phyloP scores from a whole-genome alignment of 2,888 invertebrate species.

The Allacma fusca region DNA sequence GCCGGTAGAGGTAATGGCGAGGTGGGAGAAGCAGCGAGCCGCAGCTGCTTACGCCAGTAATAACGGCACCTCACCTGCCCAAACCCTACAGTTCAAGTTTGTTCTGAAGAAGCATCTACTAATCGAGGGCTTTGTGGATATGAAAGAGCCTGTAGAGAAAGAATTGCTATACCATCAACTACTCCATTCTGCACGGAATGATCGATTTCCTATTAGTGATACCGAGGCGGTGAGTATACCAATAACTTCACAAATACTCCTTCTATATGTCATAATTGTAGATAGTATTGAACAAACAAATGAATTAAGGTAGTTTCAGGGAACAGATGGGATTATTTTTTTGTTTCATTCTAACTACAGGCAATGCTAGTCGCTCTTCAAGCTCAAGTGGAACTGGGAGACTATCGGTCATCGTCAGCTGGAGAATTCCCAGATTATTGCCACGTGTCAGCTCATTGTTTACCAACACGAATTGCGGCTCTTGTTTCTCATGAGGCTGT shows the following conservation, averaged over 20 bases:
- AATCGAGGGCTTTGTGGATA: conserved; percentile 79
- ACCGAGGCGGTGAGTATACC: conserved; percentile 94
- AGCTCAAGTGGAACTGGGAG: conserved; percentile 90
- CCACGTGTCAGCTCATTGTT: conserved; percentile 78
- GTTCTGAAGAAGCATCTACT: conserved; percentile 80
- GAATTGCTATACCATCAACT: conserved; percentile 94
- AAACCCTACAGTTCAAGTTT: conserved; percentile 50
- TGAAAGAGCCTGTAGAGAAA: conserved; percentile 88
- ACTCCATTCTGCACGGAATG: conserved; percentile 86
- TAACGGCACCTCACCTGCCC: conserved; percentile 25
- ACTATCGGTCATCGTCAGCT: conserved; percentile 68
- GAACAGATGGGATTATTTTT: not conserved
- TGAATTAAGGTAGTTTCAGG: not conserved
- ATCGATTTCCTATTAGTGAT: conserved; percentile 87
- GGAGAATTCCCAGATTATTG: conserved; percentile 73
- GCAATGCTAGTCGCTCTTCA: conserved; percentile 93
- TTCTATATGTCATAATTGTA: too few relatives aligned
- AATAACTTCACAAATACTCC: too few relatives aligned
- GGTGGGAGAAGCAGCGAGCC: conserved; percentile 89
- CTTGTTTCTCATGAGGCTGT: conserved; percentile 83
- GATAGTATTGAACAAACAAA: not conserved
- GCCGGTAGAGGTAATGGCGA: conserved; percentile 91
- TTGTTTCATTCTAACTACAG: conserved; percentile 66
- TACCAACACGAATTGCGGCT: conserved; percentile 83
- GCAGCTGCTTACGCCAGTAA: conserved; percentile 68